These are phyloP conservation scores for Platycheirus rosarum DNA, from an alignment of 2,888 invertebrate genomes.

Conservation along the genomic window DNA sequence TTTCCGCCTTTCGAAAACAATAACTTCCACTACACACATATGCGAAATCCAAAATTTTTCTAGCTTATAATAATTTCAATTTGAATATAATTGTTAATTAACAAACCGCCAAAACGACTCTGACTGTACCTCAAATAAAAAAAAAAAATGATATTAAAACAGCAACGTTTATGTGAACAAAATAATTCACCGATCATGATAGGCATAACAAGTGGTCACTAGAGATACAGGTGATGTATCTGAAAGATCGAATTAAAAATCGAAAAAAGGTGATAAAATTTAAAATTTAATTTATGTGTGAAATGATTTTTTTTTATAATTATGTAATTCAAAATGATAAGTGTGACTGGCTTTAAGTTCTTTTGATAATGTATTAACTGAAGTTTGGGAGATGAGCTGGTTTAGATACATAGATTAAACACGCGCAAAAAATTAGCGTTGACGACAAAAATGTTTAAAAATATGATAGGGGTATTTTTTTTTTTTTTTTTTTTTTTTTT, in stretches of 20 bases:
- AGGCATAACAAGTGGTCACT: conserved; percentile 42
- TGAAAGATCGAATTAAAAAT: neutral
- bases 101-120: conserved; percentile 8
- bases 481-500: conserved; percentile 1
- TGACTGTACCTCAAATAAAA: conserved; percentile 4
- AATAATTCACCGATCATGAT: conserved; percentile 6
- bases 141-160: neutral
- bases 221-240: conserved; percentile 20
- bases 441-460: conserved; percentile 1
- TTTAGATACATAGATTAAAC: conserved; percentile 1
- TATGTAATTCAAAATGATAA: conserved; percentile 21
- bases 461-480: conserved; percentile 6
- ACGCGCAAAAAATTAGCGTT: conserved; percentile 9
- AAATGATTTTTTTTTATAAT: neutral
- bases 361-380: too few species aligned
- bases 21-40: neutral
- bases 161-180: neutral
- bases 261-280: neutral
- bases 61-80: conserved; percentile 27
- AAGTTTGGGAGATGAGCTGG: neutral
- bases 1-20: conserved; percentile 45
- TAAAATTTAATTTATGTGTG: conserved; percentile 28
- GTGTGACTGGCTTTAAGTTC: conserved; percentile 13
- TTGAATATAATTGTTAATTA: conserved; percentile 50
- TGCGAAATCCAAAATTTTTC: conserved; percentile 13